Evolutionary conservation across 2,888 invertebrate species (phyloP).

Genomic region (Junonia oenone): DNA sequence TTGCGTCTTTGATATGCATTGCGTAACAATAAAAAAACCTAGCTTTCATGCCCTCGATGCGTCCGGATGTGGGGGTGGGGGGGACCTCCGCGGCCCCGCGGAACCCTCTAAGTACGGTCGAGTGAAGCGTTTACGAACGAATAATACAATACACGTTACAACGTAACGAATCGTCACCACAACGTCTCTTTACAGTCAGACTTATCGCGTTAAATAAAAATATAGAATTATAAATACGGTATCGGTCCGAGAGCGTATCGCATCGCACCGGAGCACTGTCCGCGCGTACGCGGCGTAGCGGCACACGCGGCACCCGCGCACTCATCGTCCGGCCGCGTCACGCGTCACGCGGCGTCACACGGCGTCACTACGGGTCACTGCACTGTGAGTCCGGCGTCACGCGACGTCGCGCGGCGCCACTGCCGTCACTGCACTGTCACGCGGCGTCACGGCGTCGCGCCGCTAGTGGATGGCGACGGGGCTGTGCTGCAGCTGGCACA

Average conservation of each 20-base stretch:
- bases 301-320: background rate
- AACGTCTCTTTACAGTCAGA: conserved; percentile 72
- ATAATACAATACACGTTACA: conserved; percentile 70
- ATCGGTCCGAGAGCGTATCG: conserved; percentile 53
- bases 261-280: conserved; percentile 18
- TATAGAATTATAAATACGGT: conserved; percentile 74
- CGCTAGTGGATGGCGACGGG: conserved; percentile 92
- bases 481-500: conserved; percentile 91
- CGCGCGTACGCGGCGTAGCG: conserved; percentile 15
- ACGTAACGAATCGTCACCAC: conserved; percentile 65
- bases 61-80: conserved; percentile 51
- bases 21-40: conserved; percentile 79
- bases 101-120: conserved; percentile 66
- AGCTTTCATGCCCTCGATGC: conserved; percentile 69
- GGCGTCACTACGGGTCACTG: conserved; percentile 7
- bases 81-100: conserved; percentile 41
- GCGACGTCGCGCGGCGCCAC: background rate
- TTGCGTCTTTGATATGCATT: conserved; percentile 80
- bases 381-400: background rate
- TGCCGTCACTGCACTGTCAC: conserved; percentile 11
- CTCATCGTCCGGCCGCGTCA: background rate
- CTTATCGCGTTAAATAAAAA: conserved; percentile 77
- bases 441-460: background rate
- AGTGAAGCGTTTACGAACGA: conserved; percentile 69
- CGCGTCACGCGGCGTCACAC: no score